These are phyloP conservation scores for Calameuta pallipes DNA, from an alignment of 2,888 invertebrate genomes.

Conservation along the genomic window DNA sequence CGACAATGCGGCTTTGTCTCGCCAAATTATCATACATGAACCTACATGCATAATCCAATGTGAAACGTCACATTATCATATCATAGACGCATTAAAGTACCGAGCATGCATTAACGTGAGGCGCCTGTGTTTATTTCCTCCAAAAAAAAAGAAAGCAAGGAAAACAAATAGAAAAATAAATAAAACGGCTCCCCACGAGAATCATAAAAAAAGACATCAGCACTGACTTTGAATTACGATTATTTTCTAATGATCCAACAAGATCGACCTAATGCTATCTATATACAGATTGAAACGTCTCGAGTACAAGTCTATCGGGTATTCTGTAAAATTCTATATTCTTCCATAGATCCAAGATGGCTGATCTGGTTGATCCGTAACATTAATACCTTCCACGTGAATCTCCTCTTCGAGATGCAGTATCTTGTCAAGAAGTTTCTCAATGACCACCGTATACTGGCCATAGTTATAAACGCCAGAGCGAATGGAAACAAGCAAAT, in stretches of 20 bases:
- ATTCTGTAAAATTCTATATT: neutral
- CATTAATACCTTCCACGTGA: neutral
- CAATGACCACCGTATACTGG: neutral
- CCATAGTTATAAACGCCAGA: neutral
- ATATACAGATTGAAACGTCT: no score
- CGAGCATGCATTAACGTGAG: conserved; percentile 44
- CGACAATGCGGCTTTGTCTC: conserved; percentile 64
- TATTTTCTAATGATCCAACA: no score
- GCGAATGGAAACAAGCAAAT: neutral
- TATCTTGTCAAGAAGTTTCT: neutral
- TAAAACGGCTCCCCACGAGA: neutral
- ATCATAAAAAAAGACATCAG: neutral
- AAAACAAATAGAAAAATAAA: neutral
- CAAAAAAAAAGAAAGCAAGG: conserved; percentile 8
- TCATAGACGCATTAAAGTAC: conserved; percentile 55
- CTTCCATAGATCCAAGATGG: neutral
- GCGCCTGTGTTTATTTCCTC: conserved; percentile 45
- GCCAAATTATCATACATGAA: conserved; percentile 62
- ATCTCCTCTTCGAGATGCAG: neutral
- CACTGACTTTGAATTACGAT: neutral
- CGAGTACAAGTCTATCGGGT: no score
- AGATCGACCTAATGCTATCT: no score
- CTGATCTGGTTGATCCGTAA: neutral
- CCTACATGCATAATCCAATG: conserved; percentile 49
- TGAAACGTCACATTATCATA: conserved; percentile 51